These are phyloP conservation scores for Hyppa rectilinea DNA, from an alignment of 2,888 invertebrate genomes.

Conservation along the genomic window DNA sequence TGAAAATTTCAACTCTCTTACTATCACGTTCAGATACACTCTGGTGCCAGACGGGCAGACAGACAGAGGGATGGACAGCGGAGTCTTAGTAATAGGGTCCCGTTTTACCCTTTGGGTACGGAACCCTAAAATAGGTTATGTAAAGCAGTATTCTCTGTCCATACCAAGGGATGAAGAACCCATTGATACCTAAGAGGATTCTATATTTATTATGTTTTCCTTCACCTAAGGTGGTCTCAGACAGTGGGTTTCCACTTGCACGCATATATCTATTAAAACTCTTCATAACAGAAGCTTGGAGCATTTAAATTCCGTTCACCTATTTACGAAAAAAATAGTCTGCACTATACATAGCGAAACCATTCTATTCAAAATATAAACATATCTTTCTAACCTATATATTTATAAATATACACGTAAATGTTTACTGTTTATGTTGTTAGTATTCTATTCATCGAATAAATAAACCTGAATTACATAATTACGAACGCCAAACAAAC, in stretches of 20 bases:
- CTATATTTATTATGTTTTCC: neutral
- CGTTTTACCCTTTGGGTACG: too few species aligned
- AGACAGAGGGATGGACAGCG: too few species aligned
- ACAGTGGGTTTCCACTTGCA: neutral
- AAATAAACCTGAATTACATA: constrained; percentile 41
- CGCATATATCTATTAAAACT: constrained; percentile 19
- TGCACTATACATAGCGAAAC: constrained; percentile 1
- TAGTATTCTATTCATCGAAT: constrained; percentile 29
- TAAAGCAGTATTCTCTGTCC: neutral
- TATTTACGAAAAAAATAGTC: neutral
- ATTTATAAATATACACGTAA: constrained; percentile 43
- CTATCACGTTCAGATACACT: too few species aligned
- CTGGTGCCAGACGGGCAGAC: too few species aligned
- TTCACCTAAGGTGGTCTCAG: too few species aligned
- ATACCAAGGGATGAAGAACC: neutral
- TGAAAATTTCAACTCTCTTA: too few species aligned
- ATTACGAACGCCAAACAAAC: constrained; percentile 40
- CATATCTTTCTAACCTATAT: constrained; percentile 14
- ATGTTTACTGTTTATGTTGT: constrained; percentile 12
- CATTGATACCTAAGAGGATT: constrained; percentile 1
- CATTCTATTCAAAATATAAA: constrained; percentile 9
- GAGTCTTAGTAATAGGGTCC: too few species aligned
- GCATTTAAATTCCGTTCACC: constrained; percentile 10
- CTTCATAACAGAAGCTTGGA: constrained; percentile 2
- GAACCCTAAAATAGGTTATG: too few species aligned